Evolutionary conservation across 2,113 vertebrate genomes (phyloP).

Genomic region (Coptodon bakossiorum): DNA sequence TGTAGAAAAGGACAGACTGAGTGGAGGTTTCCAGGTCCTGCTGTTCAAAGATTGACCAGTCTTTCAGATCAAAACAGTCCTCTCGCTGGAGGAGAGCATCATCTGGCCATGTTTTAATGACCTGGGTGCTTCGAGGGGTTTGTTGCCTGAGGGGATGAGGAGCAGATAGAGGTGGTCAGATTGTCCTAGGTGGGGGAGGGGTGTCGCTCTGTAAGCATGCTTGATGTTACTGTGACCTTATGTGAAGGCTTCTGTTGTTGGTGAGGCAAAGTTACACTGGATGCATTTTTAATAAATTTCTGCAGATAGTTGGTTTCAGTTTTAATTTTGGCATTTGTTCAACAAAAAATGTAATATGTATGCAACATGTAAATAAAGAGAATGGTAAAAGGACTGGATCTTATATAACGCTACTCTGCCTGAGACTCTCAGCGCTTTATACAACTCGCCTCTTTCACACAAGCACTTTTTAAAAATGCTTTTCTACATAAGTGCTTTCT

Average conservation of each 20-base stretch:
- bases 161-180: neutral
- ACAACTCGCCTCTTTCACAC: neutral
- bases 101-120: neutral
- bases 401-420: neutral
- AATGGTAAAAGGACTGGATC: neutral
- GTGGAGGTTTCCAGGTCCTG: neutral
- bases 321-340: neutral
- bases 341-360: neutral
- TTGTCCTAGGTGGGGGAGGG: neutral
- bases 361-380: neutral
- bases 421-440: neutral
- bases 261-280: neutral
- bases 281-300: neutral
- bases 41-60: neutral
- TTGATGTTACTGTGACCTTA: neutral
- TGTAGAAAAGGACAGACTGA: neutral
- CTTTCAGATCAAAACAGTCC: neutral
- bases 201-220: neutral
- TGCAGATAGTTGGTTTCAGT: neutral
- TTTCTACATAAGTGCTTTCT: neutral
- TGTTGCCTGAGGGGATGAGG: neutral
- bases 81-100: neutral
- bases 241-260: neutral
- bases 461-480: neutral
- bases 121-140: neutral